Percentiles rank a stretch among this genome's conserved stretches.
phyloP scores from a whole-genome alignment of 1,140 invertebrate genomes.

The Drosophila ercepeae region DNA sequence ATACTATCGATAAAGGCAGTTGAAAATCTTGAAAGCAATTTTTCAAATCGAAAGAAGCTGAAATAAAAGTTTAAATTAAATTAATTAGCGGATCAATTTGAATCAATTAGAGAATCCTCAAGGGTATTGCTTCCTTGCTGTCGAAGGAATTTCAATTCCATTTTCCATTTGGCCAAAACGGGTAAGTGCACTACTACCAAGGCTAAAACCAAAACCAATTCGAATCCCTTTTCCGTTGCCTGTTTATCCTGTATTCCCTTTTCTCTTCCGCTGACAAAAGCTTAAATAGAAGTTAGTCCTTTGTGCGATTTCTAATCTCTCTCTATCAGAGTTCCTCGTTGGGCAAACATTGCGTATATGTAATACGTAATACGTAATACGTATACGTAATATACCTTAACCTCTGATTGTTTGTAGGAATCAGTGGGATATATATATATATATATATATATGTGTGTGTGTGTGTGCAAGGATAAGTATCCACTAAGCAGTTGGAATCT shows the following conservation, averaged over 20 bases:
- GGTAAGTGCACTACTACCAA: background rate
- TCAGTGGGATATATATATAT: background rate
- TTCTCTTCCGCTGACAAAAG: slow-evolving; percentile 32
- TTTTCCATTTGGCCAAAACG: slow-evolving; percentile 33
- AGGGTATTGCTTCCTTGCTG: slow-evolving; percentile 9
- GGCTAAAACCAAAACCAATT: background rate
- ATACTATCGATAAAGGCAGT: too few relatives aligned
- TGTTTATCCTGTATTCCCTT: slow-evolving; percentile 1
- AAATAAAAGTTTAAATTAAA: background rate
- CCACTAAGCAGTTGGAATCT: slow-evolving; percentile 78
- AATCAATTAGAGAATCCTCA: slow-evolving; percentile 25
- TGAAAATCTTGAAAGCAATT: too few relatives aligned
- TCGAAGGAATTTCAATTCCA: slow-evolving; percentile 40
- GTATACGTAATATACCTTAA: slow-evolving; percentile 56
- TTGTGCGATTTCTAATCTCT: slow-evolving; percentile 54
- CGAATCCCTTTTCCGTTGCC: too few relatives aligned
- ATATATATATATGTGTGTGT: background rate
- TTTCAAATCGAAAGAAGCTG: background rate
- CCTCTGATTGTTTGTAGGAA: slow-evolving; percentile 44
- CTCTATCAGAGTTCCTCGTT: slow-evolving; percentile 41
- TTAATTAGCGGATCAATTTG: slow-evolving; percentile 14
- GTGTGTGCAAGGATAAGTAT: slow-evolving; percentile 64
- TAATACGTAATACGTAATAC: slow-evolving; percentile 59
- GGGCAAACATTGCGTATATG: slow-evolving; percentile 73
- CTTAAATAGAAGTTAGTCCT: slow-evolving; percentile 46